Base-by-base conservation (phyloP, 2,797 vertebrate genomes). In the Brachyalestes nurse region DNA sequence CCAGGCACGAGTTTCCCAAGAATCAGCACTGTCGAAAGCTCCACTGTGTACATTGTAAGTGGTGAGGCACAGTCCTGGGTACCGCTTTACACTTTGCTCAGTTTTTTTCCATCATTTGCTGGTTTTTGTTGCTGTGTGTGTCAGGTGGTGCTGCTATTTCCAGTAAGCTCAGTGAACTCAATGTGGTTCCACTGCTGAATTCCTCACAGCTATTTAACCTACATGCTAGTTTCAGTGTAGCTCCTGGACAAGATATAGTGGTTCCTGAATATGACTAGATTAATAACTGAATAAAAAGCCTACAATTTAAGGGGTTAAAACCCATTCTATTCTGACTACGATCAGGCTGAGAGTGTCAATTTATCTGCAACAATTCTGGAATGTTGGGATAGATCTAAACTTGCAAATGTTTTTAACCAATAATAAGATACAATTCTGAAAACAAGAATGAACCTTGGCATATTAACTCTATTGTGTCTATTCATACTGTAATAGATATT, bases 1-100 rank as follows among this genome's bases (percentile, higher is more conserved):
- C 80, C 74, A 82, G 60, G 57, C 70, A 72, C 5, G 51, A 62
- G n/a, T 62, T 78, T 78, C 65, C 75, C 77, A 60, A 69, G 38
- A 81, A 70, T 51, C 42, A 61, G 69, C 34, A 55, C 10, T 21
- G 28, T 53, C n/a, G 73, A 78, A 74, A 66, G 42, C 61, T 55
- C 42, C 40, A 47, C 82, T 70, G 82, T 79, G 82, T 79, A 76
- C 82, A 79, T 34, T 65, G 66, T 64, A 75, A 78, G 70, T 75
- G 75, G 21, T 73, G 84, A 83, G 77, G 67, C 73, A 49, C 58
- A 47, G 57, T 25, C 64, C 38, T 72, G 67, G 66, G 42, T 55
- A 69, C 55, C 12, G 57, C 53, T 79, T 75, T 57, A 79, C 25
- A 53, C 19, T 72, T 51, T 17, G 9, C 13, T 23, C 38, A 40